Base-by-base conservation (phyloP, 1,140 invertebrate genomes). In the Cephus cinctus region DNA sequence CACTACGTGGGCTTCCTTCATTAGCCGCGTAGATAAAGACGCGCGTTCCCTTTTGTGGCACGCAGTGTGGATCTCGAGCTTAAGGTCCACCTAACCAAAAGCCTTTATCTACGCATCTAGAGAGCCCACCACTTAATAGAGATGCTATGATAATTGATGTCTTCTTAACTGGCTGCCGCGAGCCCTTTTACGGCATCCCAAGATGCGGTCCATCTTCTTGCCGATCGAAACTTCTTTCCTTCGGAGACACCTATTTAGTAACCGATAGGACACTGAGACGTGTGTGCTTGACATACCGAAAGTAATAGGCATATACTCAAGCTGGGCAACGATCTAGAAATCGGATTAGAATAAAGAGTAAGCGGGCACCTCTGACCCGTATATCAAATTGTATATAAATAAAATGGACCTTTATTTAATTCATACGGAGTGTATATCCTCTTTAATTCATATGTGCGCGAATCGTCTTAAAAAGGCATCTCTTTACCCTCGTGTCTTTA, bases 101-200 rank as follows among this genome's bases (percentile, higher is more conserved):
- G 42, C 39, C 42, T 44, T 61, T 58, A 58, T 61, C 59, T 43
- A 21, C 32, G 40, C 30, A 56, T 58, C 53, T 54, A 38, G 14
- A 35, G 31, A 35, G 14, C 31, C 23, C 23, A 27, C 20, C 15
- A 39, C 43, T 48, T 57, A 57, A 63, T 63, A 57, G 56, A 63
- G 53, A 63, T 59, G 52, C 42, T 42, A 43, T 38, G 53, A 63
- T 59, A 59, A 59, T 59, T 52, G 52, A 45, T 39, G 36, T 21
- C 20, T 23, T 19, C 11, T 22, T 3, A 41, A 6, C 18, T 9
- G 35, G 11, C 19, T 9, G 39, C 19, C 16, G 2, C 14, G 9
- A 18, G 39, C 39, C 39, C 14, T 21, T 23, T n/a, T 27, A 8
- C n/a, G 25, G 25, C 6, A 27, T 27, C n/a, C 25, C 25, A 8